Percentiles rank a stretch among this genome's conserved stretches.
Conservation (phyloP, 2,888 invertebrate genomes). For the Schizaphis graminum region DNA sequence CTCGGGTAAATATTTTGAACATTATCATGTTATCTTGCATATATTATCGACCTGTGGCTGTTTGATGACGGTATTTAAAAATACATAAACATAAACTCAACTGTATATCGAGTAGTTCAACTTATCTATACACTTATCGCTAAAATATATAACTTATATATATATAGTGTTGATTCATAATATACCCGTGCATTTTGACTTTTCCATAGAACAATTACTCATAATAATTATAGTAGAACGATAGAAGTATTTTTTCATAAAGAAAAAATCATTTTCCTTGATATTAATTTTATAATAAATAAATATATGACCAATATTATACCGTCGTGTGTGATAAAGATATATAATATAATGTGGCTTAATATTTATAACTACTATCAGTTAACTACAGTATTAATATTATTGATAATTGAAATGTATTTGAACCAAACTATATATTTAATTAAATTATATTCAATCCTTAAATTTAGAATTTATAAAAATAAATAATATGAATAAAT, state of each 20-base stretch:
- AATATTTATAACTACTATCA: background rate
- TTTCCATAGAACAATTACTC: background rate
- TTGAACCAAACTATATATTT: background rate
- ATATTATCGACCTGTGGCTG: background rate
- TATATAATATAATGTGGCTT: background rate
- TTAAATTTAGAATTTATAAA: conserved; percentile 3
- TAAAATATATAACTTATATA: background rate
- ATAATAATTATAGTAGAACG: background rate
- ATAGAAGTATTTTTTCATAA: background rate
- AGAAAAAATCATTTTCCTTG: too few species aligned
- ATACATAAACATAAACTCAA: background rate
- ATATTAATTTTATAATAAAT: background rate
- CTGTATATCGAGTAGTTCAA: background rate
- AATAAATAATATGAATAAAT: background rate
- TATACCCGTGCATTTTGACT: background rate
- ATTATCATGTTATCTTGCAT: background rate
- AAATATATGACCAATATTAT: background rate
- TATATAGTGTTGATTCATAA: too few species aligned
- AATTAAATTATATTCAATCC: background rate
- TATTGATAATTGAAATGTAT: background rate
- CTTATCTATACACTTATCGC: background rate
- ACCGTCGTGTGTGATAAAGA: background rate
- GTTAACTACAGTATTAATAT: background rate
- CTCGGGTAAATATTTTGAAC: background rate
- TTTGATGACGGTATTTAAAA: background rate